phyloP scores from a whole-genome alignment of 1,140 invertebrate genomes.

The Cylas formicarius region DNA sequence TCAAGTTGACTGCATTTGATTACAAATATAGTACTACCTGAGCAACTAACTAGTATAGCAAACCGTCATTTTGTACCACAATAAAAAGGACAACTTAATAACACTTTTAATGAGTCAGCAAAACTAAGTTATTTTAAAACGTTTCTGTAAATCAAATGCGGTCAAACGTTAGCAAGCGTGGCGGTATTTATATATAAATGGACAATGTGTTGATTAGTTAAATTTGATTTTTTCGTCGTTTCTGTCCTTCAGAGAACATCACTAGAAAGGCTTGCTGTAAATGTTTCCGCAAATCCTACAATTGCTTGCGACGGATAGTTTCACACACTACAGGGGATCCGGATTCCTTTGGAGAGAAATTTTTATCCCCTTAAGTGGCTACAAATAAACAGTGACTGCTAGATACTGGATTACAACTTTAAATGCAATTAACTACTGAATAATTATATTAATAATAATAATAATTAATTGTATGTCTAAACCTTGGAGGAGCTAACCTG shows the following conservation, averaged over 20 bases:
- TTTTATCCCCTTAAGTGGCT: conserved; percentile 36
- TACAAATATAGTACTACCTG: too few species aligned
- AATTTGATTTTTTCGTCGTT: neutral
- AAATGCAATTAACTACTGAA: too few species aligned
- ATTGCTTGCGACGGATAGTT: conserved; percentile 59
- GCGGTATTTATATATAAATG: conserved; percentile 4
- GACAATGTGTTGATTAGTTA: too few species aligned
- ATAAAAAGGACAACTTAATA: neutral
- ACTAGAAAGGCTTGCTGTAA: conserved; percentile 43
- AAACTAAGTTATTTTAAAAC: conserved; percentile 8
- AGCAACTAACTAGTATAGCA: too few species aligned
- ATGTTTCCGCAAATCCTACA: conserved; percentile 23
- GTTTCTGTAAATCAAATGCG: conserved; percentile 4
- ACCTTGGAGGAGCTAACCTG: too few species aligned
- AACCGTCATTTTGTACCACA: too few species aligned
- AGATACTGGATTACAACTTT: too few species aligned
- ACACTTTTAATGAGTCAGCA: conserved; percentile 2
- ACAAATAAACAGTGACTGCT: too few species aligned
- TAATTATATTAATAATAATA: too few species aligned
- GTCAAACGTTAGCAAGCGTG: conserved; percentile 10
- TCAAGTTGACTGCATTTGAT: too few species aligned
- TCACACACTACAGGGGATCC: conserved; percentile 60
- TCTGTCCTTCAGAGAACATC: conserved; percentile 45
- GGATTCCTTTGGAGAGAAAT: conserved; percentile 42
- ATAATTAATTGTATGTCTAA: too few species aligned